A percentile compares a stretch with the other conserved stretches of the same genome.
Conservation (phyloP, 2,113 vertebrate species). For the Xiphias gladius region DNA sequence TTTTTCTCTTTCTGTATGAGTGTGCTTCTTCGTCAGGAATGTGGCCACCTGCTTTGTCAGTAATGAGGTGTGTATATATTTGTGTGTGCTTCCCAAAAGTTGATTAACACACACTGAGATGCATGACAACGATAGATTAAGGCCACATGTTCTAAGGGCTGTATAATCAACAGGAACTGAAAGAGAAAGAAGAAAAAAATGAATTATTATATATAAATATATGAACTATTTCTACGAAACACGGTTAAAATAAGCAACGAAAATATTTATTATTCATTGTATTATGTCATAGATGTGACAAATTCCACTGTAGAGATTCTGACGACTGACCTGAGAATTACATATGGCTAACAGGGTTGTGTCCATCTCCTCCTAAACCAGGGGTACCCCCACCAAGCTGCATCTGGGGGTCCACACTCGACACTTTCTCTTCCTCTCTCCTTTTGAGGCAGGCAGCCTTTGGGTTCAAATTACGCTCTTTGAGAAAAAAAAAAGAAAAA, state of each 20-base stretch:
- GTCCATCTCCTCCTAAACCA: constrained; percentile 89
- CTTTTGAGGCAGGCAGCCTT: constrained; percentile 98
- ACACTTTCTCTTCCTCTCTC: constrained; percentile 97
- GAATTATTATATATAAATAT: too few relatives aligned
- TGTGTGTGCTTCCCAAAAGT: constrained; percentile 65
- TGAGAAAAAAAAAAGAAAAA: constrained; percentile 34
- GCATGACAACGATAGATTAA: constrained; percentile 82
- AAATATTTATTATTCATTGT: neutral
- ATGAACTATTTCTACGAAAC: neutral
- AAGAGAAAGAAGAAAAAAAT: constrained; percentile 51
- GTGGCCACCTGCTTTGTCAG: constrained; percentile 75
- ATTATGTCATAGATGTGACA: neutral
- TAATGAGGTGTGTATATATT: constrained; percentile 55
- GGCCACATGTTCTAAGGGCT: constrained; percentile 85
- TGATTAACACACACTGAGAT: constrained; percentile 78
- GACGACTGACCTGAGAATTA: constrained; percentile 82
- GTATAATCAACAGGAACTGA: constrained; percentile 81
- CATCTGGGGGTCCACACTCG: constrained; percentile 94
- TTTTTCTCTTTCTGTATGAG: constrained; percentile 48
- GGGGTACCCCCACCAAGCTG: constrained; percentile 90
- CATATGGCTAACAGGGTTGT: constrained; percentile 93
- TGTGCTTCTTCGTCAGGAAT: constrained; percentile 76
- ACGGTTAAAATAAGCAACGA: neutral
- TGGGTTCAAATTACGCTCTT: constrained; percentile 98
- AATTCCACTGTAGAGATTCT: neutral